These are phyloP conservation scores for Calameuta idolon DNA, from an alignment of 2,888 invertebrate species.

Conservation along the genomic window DNA sequence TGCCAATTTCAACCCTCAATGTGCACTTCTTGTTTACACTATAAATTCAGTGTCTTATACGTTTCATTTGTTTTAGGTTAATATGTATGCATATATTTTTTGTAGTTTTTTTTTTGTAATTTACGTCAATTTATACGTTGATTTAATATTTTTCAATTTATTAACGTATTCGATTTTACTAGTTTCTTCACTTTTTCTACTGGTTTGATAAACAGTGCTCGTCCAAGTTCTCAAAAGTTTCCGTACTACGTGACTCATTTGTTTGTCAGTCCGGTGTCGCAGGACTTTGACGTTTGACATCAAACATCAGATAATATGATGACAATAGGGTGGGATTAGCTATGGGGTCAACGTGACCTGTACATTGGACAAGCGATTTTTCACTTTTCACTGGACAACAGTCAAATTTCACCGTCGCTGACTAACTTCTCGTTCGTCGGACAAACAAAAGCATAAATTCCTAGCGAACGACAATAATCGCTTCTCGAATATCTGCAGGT, in stretches of 20 bases:
- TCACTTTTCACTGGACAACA: neutral
- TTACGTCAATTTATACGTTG: neutral
- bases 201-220: neutral
- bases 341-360: neutral
- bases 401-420: neutral
- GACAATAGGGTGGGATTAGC: neutral
- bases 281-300: slow-evolving; percentile 3
- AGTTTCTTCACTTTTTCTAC: neutral
- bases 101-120: neutral
- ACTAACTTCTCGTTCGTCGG: neutral
- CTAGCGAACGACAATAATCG: neutral
- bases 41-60: neutral
- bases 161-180: neutral
- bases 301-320: neutral
- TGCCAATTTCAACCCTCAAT: neutral
- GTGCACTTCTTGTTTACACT: neutral
- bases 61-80: neutral
- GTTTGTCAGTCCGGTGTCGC: neutral
- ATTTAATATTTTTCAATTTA: neutral
- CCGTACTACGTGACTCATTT: neutral
- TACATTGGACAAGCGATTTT: neutral
- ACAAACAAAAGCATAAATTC: neutral
- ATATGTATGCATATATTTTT: neutral
- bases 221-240: neutral
- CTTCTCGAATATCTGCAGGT: neutral